Evolutionary conservation across 2,888 invertebrate genomes (phyloP), one percentile per base, ranked within the genome.

Genomic region (Beris chalybata): DNA sequence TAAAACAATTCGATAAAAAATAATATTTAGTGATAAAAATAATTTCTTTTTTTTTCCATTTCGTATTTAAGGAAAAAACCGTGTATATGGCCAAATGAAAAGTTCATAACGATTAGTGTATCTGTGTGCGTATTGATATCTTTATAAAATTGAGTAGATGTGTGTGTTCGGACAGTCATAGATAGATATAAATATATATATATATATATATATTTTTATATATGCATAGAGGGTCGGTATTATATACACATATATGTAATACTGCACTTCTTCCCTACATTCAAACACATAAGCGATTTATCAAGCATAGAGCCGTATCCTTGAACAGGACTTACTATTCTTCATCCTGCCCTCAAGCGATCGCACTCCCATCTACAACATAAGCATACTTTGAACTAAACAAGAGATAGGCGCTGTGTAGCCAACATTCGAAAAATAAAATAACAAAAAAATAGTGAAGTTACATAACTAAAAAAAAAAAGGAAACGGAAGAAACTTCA

Each of bases 331-430:
- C 66, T 64, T 64, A 64, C 61, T 61, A 61, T 55, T 68, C 66
- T 68, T 57, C 61, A 64, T 66, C 57, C 66, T 68, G 66, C 66
- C 64, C 48, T 64, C 55, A 66, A 66, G 64, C 68, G 66, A 68
- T 68, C 68, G 54, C 55, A 68, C 66, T 54, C 44, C 68, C 68
- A 64, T 68, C 68, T 68, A 68, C 58, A 53, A 52, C 52, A 65
- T 7, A 22, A 15, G 31, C 55, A 61, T 65, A 38, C 5, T 7
- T 9, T 32, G 29, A 65, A 65, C 56, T 65, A 56, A 56, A 30
- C 12, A 48, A 59, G 48, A 22, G 52, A 50, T 11, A 48, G 22
- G 11, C 11, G 13, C 58, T 48, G 61, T 48, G 61, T 31, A 50
- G 61, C 38, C 30, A 61, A 61, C 61, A 38, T 61, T 50, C 64